Base-by-base conservation (phyloP, 2,797 vertebrate genomes). In the Hemibagrus guttatus region DNA sequence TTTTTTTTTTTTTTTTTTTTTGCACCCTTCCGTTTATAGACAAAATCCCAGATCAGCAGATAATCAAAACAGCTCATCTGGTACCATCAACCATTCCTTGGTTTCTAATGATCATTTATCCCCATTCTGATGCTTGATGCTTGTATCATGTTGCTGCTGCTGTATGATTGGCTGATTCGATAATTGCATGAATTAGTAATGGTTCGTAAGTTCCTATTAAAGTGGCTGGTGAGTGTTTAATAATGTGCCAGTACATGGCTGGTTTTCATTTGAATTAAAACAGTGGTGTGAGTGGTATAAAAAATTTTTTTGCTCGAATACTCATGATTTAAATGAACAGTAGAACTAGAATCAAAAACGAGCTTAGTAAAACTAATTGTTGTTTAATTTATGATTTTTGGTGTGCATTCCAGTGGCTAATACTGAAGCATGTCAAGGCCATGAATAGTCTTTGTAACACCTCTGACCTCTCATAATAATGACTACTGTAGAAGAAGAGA, bases 261-360 rank as follows among this genome's bases (percentile, higher is more conserved):
- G 1, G 21, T 74, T 75, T 52, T 26, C 14, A 17, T 75, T 52
- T 74, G 6, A 21, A 74, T 52, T 46, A 42, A 42, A 23, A 6
- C 21, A 71, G 19, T 46, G 2, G 4, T 26, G 21, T 26, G 39
- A 72, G 49, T 46, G 21, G 19, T 23, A 4, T 23, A 71, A 71
- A 72, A 21, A 11, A 21, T 39, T 13, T 49, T 49, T 74, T 74
- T n/a, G 11, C 6, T 17, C 13, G n/a, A 54, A 75, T 49, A 26
- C 46, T 12, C 69, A 52, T 75, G n/a, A 76, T 28, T 76, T 54
- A 31, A 54, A 52, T 75, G 26, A 54, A 76, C 49, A 76, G 74
- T 54, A 13, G n/a, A 2, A 3, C 31, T 39, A 39, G 19, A 14
- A 4, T 17, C 56, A 42, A 79, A 79, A 59, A 59, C 6, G 46